Base-by-base conservation (phyloP, 2,113 vertebrate genomes). In the Pedionomus torquatus region DNA sequence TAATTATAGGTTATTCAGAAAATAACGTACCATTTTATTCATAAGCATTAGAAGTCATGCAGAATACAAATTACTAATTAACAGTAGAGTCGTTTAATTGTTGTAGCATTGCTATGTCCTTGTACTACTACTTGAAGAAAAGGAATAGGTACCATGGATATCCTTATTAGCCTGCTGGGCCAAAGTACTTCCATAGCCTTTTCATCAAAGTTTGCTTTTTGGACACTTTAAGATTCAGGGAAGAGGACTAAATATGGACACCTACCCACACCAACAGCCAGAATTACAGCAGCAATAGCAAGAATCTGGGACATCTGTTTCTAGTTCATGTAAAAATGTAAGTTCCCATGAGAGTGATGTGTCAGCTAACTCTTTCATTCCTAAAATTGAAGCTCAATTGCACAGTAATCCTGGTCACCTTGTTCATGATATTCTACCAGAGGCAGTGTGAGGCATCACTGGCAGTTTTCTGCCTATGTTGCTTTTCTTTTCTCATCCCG, bases 271-370 rank as follows among this genome's bases (percentile, higher is more conserved):
- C 1, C 25, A 13, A 26, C 17, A 57, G 52, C 24, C 68, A 87
- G 46, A 81, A 83, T 43, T 78, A 69, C 3, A 90, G 66, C 4
- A 57, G 43, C 24, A 37, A 51, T 26, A 24, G 44, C 33, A 83
- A 76, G 61, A 89, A 97, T 86, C 85, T 84, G 80, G 90, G 92
- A 60, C 66, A 0, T 25, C n/a, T 41, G 13, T 93, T 92, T 96
- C 90, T 90, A 92, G 96, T 86, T 95, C 95, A 97, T 31, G 19
- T 82, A 93, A 97, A 96, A 93, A 93, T 64, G 9, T 46, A 89
- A 79, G 18, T 69, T 88, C 93, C 78, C 93, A 0, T 12, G 58
- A 93, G 87, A 86, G 16, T 25, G 52, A 61, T 55, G 44, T 91
- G 54, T 91, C 69, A 96, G 35, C 0, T 0, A 91, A 84, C 77